Conservation (phyloP, 2,797 vertebrate genomes). For the Urocyon cinereoargenteus region DNA sequence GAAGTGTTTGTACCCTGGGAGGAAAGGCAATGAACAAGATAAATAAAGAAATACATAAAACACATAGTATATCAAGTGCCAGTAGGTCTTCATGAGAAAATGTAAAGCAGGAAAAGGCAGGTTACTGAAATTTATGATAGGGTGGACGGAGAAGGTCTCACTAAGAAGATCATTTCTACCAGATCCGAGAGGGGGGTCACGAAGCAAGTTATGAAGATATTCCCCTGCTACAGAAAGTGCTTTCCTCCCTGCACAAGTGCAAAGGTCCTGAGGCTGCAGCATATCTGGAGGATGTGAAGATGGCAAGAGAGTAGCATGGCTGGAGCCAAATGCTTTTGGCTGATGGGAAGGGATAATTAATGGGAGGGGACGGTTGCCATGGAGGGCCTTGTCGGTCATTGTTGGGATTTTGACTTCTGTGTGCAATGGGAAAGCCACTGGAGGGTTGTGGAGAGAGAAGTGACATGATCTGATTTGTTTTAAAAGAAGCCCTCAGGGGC, state of each 20-base stretch:
- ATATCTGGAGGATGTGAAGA: neutral
- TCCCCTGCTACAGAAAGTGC: neutral
- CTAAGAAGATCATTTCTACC: neutral
- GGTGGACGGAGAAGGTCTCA: neutral
- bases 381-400: neutral
- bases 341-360: neutral
- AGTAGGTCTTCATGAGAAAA: neutral
- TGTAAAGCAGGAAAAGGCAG: neutral
- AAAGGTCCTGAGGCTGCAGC: neutral
- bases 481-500: neutral
- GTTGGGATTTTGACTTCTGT: neutral
- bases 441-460: neutral
- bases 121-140: neutral
- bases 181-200: neutral
- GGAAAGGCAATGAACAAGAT: neutral
- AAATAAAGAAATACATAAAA: neutral
- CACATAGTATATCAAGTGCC: neutral
- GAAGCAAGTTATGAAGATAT: neutral
- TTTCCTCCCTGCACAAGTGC: neutral
- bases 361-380: neutral
- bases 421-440: neutral
- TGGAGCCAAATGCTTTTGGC: neutral
- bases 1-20: neutral
- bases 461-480: neutral
- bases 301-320: neutral